Evolutionary conservation across 2,888 invertebrate genomes (phyloP).

Genomic region (Protodeltote pygarga): DNA sequence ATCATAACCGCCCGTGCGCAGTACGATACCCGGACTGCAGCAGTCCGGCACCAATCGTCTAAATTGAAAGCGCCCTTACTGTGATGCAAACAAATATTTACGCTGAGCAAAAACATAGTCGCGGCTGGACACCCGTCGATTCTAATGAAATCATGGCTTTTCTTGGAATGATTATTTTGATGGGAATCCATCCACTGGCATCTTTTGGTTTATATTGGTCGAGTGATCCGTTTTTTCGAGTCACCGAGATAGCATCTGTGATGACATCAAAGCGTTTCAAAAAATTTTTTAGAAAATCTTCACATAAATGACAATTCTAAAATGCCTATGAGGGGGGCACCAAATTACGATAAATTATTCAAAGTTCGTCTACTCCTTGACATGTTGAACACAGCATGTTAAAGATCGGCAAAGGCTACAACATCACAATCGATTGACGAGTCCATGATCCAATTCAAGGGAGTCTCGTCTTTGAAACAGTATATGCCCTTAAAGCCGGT

Average conservation of each 20-base stretch:
- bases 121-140: no score
- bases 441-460: slow-evolving; percentile 49
- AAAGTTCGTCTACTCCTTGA: slow-evolving; percentile 11
- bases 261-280: no score
- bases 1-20: no score
- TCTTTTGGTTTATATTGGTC: slow-evolving; percentile 48
- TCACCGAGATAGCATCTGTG: slow-evolving; percentile 37
- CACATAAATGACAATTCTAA: slow-evolving; percentile 45
- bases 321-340: slow-evolving; percentile 34
- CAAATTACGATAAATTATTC: slow-evolving; percentile 36
- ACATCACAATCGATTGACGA: slow-evolving; percentile 40
- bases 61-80: no score
- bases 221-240: slow-evolving; percentile 40
- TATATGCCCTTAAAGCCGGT: slow-evolving; percentile 50
- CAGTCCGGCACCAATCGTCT: no score
- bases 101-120: no score
- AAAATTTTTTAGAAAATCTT: slow-evolving; percentile 35
- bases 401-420: slow-evolving; percentile 27
- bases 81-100: no score
- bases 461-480: slow-evolving; percentile 38
- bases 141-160: slow-evolving; percentile 45
- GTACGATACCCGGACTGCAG: no score
- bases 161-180: slow-evolving; percentile 43
- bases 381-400: slow-evolving; percentile 1
- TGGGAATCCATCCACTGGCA: slow-evolving; percentile 42